phyloP scores from a whole-genome alignment of 2,888 invertebrate genomes.

The Lottia scabra region DNA sequence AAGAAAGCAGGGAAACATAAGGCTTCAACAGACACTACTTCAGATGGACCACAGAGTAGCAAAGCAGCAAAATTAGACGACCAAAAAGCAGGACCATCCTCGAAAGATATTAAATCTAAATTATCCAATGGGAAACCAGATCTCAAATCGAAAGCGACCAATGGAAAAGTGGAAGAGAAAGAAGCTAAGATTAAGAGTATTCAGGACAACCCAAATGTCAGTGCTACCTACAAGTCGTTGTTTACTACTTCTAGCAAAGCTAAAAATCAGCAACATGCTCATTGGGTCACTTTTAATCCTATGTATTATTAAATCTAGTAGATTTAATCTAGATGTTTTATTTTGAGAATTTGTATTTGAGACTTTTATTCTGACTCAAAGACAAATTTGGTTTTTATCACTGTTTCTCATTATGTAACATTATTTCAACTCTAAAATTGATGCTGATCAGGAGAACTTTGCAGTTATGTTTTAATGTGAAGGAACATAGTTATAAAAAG shows the following conservation, averaged over 20 bases:
- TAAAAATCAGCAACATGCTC: slow-evolving; percentile 86
- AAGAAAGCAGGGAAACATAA: slow-evolving; percentile 74
- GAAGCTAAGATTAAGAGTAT: slow-evolving; percentile 70
- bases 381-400: no score
- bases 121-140: slow-evolving; percentile 30
- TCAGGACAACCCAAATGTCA: slow-evolving; percentile 89
- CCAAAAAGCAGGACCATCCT: slow-evolving; percentile 20
- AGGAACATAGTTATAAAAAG: no score
- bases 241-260: slow-evolving; percentile 93
- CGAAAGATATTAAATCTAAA: slow-evolving; percentile 24
- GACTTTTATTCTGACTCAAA: no score
- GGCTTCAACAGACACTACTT: slow-evolving; percentile 32
- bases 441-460: no score
- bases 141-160: slow-evolving; percentile 24
- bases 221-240: slow-evolving; percentile 92
- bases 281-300: slow-evolving; percentile 99
- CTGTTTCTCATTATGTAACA: no score
- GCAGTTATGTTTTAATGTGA: no score
- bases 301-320: slow-evolving; percentile 64
- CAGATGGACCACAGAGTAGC: slow-evolving; percentile 41
- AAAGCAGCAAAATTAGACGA: slow-evolving; percentile 37
- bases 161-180: slow-evolving; percentile 46
- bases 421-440: no score
- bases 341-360: no score
- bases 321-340: no score